Base-by-base conservation (phyloP, 1,140 invertebrate genomes). In the Drosophila carrolli region DNA sequence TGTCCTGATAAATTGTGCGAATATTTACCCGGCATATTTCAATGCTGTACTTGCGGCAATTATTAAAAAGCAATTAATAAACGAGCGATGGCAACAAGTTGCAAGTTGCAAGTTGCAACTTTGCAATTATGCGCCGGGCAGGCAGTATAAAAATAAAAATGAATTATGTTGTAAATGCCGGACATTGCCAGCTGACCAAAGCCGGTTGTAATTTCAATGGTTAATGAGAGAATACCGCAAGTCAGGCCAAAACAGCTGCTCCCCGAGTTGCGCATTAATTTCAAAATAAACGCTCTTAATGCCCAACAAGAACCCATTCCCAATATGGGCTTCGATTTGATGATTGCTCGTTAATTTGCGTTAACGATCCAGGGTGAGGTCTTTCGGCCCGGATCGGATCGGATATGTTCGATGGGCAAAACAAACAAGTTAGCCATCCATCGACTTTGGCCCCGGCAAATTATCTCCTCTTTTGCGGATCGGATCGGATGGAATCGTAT, bases 281-380 rank as follows among this genome's bases (percentile, higher is more conserved):
- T 80, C 56, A 72, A 89, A 89, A 88, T 89, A 83, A 88, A 89
- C 68, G 79, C 79, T 83, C 47, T 65, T 77, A 75, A 81, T 70
- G 59, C 57, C 37, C 35, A 23, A 43, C 27, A 23, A 60, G 57
- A 74, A 77, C 46, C 53, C 32, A 57, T 43, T 4, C 23, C 62
- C 57, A 53, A 65, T 67, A 67, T 47, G 54, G 71, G 72, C 73
- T 81, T 89, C 84, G 84, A 89, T 89, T 91, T 89, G 89, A 91
- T 91, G 89, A 91, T 89, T 82, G 89, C 75, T 91, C 81, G 81
- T 91, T 91, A 91, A 91, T 91, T 91, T 91, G 80, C 68, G 88
- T 91, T 91, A 91, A 91, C 89, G 89, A 91, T 85, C 89, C 65
- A 41, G 6, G 8, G 29, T 7, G 27, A 43, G 35, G 63, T 60